These are phyloP conservation scores for Acomys russatus DNA, from an alignment of 2,797 vertebrate genomes.

Conservation along the genomic window DNA sequence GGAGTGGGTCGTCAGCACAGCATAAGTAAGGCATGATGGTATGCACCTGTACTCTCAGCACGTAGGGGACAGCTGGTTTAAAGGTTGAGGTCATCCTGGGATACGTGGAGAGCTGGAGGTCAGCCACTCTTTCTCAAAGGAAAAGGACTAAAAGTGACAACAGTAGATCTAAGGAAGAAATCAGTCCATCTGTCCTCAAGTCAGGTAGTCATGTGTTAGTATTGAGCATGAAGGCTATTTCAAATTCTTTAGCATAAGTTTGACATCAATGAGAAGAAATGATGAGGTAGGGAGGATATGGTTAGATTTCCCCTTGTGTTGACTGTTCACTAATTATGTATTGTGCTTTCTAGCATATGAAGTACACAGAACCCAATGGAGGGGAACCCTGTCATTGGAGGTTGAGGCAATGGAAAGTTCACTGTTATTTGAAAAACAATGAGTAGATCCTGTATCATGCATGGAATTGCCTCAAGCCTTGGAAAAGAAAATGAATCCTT, in stretches of 20 bases:
- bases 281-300: background rate
- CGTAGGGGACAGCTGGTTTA: background rate
- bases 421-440: conserved; percentile 29
- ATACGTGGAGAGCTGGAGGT: background rate
- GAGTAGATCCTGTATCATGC: background rate
- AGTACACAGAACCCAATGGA: background rate
- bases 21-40: too few species aligned
- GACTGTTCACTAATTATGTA: background rate
- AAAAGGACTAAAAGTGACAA: background rate
- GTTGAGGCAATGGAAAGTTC: background rate
- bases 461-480: background rate
- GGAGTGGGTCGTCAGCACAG: background rate
- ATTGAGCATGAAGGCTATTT: background rate
- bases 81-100: background rate
- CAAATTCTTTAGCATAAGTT: background rate
- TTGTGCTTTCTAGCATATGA: background rate
- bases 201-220: background rate
- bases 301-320: background rate
- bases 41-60: background rate
- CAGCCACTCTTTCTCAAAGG: background rate
- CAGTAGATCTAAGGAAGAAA: background rate
- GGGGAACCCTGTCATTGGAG: background rate
- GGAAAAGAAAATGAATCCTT: background rate
- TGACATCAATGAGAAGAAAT: background rate
- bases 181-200: background rate